Evolutionary conservation across 2,113 vertebrate species (phyloP), one percentile per base, ranked within the genome.

Genomic region (Onychostruthus taczanowskii): DNA sequence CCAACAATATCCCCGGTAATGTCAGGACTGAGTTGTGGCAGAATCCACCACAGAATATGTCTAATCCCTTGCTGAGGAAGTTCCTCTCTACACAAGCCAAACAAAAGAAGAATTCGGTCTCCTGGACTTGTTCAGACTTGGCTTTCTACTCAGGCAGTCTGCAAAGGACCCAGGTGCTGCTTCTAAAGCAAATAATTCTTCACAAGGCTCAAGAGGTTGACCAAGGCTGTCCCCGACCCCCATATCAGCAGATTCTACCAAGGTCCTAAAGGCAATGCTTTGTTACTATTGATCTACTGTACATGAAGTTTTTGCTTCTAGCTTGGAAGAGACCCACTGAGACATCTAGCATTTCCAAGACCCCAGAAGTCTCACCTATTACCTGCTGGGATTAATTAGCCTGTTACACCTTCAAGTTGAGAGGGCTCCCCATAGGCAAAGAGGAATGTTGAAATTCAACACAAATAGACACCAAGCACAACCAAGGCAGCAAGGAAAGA

Each of bases 391-490:
- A 89, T 85, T 84, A 87, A 68, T 73, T 43, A 90, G 28, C 12
- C 66, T 39, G 28, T 67, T 74, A 89, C 30, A 77, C 19, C 17
- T 61, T 80, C 26, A 83, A n/a, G 21, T 27, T 69, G 35, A 43
- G 23, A 14, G 12, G 9, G 41, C 35, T 52, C 13, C 6, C 47
- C 37, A 62, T 0, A 73, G 28, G 28, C 0, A 0, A 86, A 82
- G 58, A 79, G 31, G 18, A 37, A 90, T 83, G 56, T 0, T 84
- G 43, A 84, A 90, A 75, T 84, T 84, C 68, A 72, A 64, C 30
- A 77, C 5, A 59, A 28, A 44, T 3, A 79, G 75, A 91, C 27
- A 52, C 30, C 46, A 89, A 85, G 7, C 5, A 22, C 23, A 84
- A 43, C 8, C 70, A 64, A 62, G 9, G n/a, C 21, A 82, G 64